A percentile compares a stretch with the other conserved stretches of the same genome.
These are phyloP conservation scores for Lampris megalopsis DNA, from an alignment of 2,113 vertebrate species.

Conservation along the genomic window DNA sequence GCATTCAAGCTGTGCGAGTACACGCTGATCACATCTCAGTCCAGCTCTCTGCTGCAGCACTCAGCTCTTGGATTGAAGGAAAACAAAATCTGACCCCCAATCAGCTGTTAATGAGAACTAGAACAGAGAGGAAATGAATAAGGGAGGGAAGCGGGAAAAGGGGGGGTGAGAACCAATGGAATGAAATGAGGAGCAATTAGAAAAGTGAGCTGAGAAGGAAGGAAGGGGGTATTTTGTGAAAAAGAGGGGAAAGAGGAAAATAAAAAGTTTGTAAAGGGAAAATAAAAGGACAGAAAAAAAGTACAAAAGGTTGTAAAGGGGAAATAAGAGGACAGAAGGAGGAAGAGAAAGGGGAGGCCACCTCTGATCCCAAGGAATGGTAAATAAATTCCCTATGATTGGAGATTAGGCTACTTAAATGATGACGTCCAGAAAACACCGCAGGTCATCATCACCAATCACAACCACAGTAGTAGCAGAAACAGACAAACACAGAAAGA, in stretches of 20 bases:
- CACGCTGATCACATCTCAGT: slow-evolving; percentile 14
- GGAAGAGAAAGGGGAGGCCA: neutral
- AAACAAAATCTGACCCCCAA: slow-evolving; percentile 19
- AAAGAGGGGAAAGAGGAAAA: neutral
- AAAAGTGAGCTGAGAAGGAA: no score
- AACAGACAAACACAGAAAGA: neutral
- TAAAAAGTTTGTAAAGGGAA: neutral
- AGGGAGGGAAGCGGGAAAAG: neutral
- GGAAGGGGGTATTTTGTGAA: no score
- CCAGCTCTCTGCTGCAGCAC: slow-evolving; percentile 8
- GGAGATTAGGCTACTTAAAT: neutral
- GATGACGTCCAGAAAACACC: neutral
- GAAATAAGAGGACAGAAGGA: neutral
- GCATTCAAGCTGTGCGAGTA: slow-evolving; percentile 7
- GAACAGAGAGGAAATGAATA: neutral
- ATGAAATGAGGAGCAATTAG: no score
- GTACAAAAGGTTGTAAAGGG: neutral
- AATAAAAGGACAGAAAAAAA: neutral
- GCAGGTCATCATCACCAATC: neutral
- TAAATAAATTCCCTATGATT: neutral
- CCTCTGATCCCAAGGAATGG: neutral
- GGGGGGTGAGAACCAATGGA: no score
- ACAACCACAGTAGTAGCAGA: neutral
- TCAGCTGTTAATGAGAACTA: slow-evolving; percentile 1
- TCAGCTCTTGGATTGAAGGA: neutral